These are phyloP conservation scores for Linnaemya tessellans DNA, from an alignment of 2,888 invertebrate species.

Conservation along the genomic window DNA sequence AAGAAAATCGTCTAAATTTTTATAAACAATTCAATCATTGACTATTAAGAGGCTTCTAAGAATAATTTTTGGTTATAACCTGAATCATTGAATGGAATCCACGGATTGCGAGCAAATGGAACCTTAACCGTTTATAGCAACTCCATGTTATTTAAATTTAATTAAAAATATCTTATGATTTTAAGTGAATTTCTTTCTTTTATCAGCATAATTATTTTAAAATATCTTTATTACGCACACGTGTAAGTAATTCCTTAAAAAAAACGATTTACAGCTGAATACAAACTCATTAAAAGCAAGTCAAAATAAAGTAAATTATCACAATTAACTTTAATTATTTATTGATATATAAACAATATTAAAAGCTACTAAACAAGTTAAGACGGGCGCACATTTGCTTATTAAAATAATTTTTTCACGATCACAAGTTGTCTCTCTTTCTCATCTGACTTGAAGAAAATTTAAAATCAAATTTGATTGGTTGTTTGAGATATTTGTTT, in stretches of 20 bases:
- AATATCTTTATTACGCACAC: conserved; percentile 31
- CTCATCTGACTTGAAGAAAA: conserved; percentile 49
- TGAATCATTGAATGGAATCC: too few relatives aligned
- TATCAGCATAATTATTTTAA: background rate
- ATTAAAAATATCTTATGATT: too few relatives aligned
- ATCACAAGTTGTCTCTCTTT: conserved; percentile 53
- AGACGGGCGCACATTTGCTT: conserved; percentile 32
- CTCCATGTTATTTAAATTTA: too few relatives aligned
- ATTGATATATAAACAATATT: conserved; percentile 37
- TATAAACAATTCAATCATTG: too few relatives aligned
- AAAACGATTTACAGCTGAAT: conserved; percentile 14
- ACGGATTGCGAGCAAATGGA: too few relatives aligned
- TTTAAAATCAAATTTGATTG: conserved; percentile 56
- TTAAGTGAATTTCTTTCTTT: background rate
- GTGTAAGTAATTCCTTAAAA: conserved; percentile 44
- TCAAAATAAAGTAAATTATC: conserved; percentile 49
- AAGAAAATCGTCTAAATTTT: too few relatives aligned
- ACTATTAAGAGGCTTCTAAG: too few relatives aligned
- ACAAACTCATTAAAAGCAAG: background rate
- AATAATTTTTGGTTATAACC: too few relatives aligned
- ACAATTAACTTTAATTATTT: conserved; percentile 44
- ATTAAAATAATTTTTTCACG: conserved; percentile 12
- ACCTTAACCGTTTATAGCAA: too few relatives aligned
- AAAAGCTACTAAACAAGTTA: conserved; percentile 26
- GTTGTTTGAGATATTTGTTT: conserved; percentile 40